A percentile compares a stretch with the other conserved stretches of the same genome.
Conservation (phyloP, 2,797 vertebrate genomes). For the Astyanax mexicanus region DNA sequence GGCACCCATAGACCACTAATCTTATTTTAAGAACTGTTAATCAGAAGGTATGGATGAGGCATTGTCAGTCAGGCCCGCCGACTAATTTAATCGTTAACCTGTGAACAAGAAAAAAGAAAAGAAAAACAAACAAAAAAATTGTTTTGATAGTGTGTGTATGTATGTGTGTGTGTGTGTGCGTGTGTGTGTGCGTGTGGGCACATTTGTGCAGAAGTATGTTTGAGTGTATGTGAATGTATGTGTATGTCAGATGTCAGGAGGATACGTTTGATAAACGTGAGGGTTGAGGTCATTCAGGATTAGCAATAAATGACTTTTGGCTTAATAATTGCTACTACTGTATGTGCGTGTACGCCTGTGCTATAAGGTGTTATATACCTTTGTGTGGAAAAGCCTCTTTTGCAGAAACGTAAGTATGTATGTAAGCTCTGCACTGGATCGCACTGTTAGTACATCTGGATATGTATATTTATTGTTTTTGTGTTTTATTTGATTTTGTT, state of each 20-base stretch:
- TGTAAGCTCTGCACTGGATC: constrained; percentile 55
- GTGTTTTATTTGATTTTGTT: constrained; percentile 39
- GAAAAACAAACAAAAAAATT: not conserved
- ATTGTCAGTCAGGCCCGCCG: constrained; percentile 15
- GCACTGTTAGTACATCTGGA: constrained; percentile 56
- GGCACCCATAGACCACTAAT: constrained; percentile 60
- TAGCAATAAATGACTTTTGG: constrained; percentile 81
- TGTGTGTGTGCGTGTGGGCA: constrained; percentile 7
- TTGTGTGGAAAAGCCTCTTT: constrained; percentile 56
- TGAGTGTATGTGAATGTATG: constrained; percentile 20
- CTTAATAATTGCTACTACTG: constrained; percentile 65
- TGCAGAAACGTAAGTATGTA: constrained; percentile 52
- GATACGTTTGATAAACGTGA: constrained; percentile 6
- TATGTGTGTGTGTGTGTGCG: constrained; percentile 4
- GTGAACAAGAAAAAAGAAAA: constrained; percentile 44
- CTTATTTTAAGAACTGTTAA: constrained; percentile 63
- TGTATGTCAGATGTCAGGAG: constrained; percentile 15
- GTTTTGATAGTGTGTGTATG: constrained; percentile 30
- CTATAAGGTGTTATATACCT: too few relatives aligned
- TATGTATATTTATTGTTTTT: constrained; percentile 32
- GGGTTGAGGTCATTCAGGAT: constrained; percentile 60
- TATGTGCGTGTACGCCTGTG: constrained; percentile 36
- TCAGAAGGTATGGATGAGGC: constrained; percentile 39
- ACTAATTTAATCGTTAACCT: constrained; percentile 53
- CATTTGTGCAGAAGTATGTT: too few relatives aligned